Evolutionary conservation across 2,888 invertebrate genomes (phyloP).

Genomic region (Biston betularia): DNA sequence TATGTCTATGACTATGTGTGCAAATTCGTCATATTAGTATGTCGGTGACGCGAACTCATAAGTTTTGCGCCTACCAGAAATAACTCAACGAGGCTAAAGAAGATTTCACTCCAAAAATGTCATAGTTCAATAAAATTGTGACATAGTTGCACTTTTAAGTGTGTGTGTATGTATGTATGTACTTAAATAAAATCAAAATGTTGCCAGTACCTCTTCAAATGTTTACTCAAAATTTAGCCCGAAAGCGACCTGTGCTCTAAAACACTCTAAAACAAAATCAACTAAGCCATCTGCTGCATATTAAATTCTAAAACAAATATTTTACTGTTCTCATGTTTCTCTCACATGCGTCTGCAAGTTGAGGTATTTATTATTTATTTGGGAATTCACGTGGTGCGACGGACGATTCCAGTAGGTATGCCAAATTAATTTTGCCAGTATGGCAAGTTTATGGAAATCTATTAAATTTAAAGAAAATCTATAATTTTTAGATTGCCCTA

Average conservation of each 20-base stretch:
- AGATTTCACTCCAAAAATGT: too few relatives aligned
- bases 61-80: too few relatives aligned
- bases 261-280: constrained; percentile 45
- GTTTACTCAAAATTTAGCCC: constrained; percentile 27
- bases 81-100: too few relatives aligned
- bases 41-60: too few relatives aligned
- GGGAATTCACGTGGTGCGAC: constrained; percentile 73
- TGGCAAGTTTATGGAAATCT: neutral
- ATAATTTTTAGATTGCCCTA: neutral
- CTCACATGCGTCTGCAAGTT: constrained; percentile 49
- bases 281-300: constrained; percentile 55
- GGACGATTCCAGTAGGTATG: constrained; percentile 45
- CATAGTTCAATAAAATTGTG: neutral
- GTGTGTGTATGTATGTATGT: too few relatives aligned
- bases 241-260: constrained; percentile 28
- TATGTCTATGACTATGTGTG: too few relatives aligned
- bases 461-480: too few relatives aligned
- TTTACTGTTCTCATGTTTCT: constrained; percentile 44
- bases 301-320: constrained; percentile 67
- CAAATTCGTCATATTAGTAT: too few relatives aligned
- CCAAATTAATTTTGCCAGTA: neutral
- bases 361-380: constrained; percentile 85
- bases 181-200: constrained; percentile 18
- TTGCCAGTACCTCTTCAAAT: constrained; percentile 24
- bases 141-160: neutral